Percentiles rank a stretch among this genome's conserved stretches.
phyloP scores from a whole-genome alignment of 2,113 vertebrate species.

The Petromus typicus region DNA sequence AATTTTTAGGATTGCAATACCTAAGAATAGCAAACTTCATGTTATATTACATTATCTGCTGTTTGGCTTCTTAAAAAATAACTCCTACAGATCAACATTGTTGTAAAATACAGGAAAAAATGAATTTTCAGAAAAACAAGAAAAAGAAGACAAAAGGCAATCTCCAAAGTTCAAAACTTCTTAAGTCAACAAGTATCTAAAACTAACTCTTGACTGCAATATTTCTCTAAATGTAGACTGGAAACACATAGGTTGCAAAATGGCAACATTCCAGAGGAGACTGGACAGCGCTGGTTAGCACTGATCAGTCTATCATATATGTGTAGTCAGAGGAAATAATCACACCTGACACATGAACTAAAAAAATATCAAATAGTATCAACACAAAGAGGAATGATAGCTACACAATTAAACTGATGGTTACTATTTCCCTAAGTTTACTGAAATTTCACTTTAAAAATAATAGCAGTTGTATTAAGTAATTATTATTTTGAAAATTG shows the following conservation, averaged over 20 bases:
- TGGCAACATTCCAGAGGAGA: neutral
- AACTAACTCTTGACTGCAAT: neutral
- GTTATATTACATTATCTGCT: neutral
- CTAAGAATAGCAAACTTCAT: slow-evolving; percentile 17
- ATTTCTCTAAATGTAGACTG: neutral
- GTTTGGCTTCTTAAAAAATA: slow-evolving; percentile 37
- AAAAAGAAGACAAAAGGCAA: neutral
- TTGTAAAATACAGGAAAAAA: slow-evolving; percentile 2
- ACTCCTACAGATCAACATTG: neutral
- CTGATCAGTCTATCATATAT: neutral
- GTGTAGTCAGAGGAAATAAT: neutral
- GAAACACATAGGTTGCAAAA: neutral
- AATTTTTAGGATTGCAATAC: slow-evolving; percentile 58
- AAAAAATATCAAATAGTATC: neutral
- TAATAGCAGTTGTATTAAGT: neutral
- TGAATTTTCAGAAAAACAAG: slow-evolving; percentile 13
- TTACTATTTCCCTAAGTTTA: slow-evolving; percentile 11
- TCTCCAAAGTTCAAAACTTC: slow-evolving; percentile 1
- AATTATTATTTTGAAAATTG: slow-evolving; percentile 6
- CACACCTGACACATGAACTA: neutral
- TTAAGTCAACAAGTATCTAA: neutral
- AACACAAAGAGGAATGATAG: neutral
- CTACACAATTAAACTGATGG: neutral
- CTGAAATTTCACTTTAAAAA: slow-evolving; percentile 36
- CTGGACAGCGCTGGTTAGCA: neutral